phyloP scores from a whole-genome alignment of 1,140 invertebrate species.

The Ericerus pela region DNA sequence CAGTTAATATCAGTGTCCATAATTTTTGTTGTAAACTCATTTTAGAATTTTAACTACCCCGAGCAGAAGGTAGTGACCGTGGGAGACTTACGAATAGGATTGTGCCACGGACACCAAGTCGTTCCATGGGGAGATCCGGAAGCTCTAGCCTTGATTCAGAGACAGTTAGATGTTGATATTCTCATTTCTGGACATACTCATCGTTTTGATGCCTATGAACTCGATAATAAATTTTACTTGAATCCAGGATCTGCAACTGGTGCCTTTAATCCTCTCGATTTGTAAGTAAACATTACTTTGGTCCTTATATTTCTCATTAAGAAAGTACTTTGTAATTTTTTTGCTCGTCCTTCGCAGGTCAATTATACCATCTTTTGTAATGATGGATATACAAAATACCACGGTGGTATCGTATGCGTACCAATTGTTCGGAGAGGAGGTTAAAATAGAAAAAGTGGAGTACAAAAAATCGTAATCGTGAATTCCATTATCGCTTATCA shows the following conservation, averaged over 20 bases:
- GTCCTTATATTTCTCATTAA: conserved; percentile 13
- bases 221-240: conserved; percentile 98
- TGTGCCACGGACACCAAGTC: conserved; percentile 93
- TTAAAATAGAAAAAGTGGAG: conserved; percentile 97
- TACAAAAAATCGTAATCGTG: conserved; percentile 75
- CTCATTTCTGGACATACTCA: conserved; percentile 98
- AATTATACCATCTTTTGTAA: conserved; percentile 89
- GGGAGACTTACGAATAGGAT: conserved; percentile 93
- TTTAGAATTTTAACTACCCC: conserved; percentile 82
- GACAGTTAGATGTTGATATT: conserved; percentile 97
- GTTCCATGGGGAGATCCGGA: conserved; percentile 95
- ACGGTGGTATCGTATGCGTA: conserved; percentile 98
- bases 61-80: conserved; percentile 99
- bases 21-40: conserved; percentile 25
- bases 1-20: neutral
- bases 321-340: conserved; percentile 14
- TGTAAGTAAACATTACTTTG: conserved; percentile 47
- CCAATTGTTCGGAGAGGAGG: conserved; percentile 90
- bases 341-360: conserved; percentile 43
- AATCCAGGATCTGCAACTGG: conserved; percentile 98
- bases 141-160: conserved; percentile 78
- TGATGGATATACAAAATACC: conserved; percentile 97
- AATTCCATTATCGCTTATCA: neutral
- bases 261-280: conserved; percentile 84
- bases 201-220: conserved; percentile 95